These are phyloP conservation scores for Belonocnema kinseyi DNA, from an alignment of 1,140 invertebrate genomes.

Conservation along the genomic window DNA sequence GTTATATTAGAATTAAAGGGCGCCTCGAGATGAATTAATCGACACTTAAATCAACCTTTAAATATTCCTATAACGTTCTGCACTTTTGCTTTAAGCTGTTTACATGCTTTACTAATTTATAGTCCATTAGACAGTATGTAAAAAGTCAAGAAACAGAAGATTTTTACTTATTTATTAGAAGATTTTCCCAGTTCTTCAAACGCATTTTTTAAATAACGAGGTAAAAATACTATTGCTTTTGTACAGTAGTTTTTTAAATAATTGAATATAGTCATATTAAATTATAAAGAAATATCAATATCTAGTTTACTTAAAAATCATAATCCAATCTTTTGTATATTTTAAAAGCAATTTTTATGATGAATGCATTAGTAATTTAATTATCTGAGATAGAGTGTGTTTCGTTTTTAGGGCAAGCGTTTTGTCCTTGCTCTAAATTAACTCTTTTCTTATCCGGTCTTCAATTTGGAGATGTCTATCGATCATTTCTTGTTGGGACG, in stretches of 20 bases:
- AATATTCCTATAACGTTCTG: slow-evolving; percentile 14
- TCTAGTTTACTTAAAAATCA: too few species aligned
- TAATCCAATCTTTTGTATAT: too few species aligned
- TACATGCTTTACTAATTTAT: slow-evolving; percentile 11
- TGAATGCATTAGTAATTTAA: neutral
- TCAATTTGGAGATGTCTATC: slow-evolving; percentile 24
- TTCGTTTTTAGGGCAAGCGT: neutral
- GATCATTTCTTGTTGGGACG: slow-evolving; percentile 14
- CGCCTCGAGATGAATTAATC: slow-evolving; percentile 19
- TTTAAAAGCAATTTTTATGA: too few species aligned
- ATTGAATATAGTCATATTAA: too few species aligned
- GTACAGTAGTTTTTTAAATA: too few species aligned
- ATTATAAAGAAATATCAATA: too few species aligned
- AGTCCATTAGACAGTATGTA: neutral
- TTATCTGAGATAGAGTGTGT: neutral
- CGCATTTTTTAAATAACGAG: neutral
- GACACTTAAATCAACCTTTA: slow-evolving; percentile 29
- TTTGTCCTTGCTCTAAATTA: neutral
- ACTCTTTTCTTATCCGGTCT: slow-evolving; percentile 7
- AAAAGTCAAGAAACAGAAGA: neutral
- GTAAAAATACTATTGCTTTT: too few species aligned
- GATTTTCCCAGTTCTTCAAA: neutral
- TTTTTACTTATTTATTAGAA: neutral
- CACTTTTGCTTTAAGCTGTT: neutral
- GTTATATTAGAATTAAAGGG: slow-evolving; percentile 28